phyloP scores from a whole-genome alignment of 64 coral and sea anemone species.

The Porites lutea region DNA sequence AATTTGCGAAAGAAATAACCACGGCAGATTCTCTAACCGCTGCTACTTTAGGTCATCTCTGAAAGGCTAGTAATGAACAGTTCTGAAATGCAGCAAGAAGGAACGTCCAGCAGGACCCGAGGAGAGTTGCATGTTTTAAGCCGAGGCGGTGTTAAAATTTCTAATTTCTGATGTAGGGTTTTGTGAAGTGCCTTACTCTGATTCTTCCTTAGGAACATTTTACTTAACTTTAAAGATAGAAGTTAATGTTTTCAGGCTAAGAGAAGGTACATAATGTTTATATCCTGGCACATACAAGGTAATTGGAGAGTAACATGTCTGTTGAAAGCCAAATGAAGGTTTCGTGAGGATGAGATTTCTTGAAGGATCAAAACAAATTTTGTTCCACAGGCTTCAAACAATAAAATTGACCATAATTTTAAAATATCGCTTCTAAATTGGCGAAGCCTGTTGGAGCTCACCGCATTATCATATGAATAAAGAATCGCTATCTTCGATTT shows the following conservation, averaged over 20 bases:
- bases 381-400: conserved; percentile 66
- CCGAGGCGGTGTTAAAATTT: background rate
- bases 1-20: conserved; percentile 10
- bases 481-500: conserved; percentile 45
- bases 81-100: background rate
- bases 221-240: background rate
- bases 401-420: conserved; percentile 82
- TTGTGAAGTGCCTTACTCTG: conserved; percentile 6
- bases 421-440: conserved; percentile 88
- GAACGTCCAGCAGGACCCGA: background rate
- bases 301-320: background rate
- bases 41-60: background rate
- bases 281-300: background rate
- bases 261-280: no score
- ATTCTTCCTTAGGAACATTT: conserved; percentile 19
- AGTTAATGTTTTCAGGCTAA: background rate
- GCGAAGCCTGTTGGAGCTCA: conserved; percentile 55
- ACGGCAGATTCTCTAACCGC: background rate
- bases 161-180: background rate
- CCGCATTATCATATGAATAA: conserved; percentile 84
- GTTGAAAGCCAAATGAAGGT: background rate
- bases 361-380: conserved; percentile 62
- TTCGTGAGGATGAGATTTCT: conserved; percentile 27
- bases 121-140: background rate
- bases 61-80: background rate